Conservation (phyloP, 1,140 invertebrate species). For the Lepeophtheirus salmonis region DNA sequence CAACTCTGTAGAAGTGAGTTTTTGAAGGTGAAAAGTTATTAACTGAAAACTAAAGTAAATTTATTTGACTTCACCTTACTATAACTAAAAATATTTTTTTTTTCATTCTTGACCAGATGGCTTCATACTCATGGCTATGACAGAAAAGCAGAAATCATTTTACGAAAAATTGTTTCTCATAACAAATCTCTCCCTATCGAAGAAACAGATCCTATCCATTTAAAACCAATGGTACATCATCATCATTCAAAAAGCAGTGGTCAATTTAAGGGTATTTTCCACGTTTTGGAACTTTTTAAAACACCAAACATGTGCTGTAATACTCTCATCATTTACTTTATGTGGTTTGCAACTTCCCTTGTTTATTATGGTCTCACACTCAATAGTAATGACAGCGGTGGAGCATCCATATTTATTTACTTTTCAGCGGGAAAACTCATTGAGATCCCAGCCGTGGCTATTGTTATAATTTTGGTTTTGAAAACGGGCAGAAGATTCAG, state of each 20-base stretch:
- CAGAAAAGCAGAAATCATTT: conserved; percentile 41
- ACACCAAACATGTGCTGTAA: conserved; percentile 33
- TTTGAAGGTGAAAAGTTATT: too few relatives aligned
- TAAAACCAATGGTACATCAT: not conserved
- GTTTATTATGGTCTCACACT: conserved; percentile 13
- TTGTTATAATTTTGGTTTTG: not conserved
- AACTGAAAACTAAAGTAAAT: not conserved
- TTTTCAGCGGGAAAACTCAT: conserved; percentile 1
- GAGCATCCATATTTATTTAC: conserved; percentile 15
- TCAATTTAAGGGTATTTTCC: conserved; percentile 23
- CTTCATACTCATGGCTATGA: conserved; percentile 44
- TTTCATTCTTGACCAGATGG: conserved; percentile 35
- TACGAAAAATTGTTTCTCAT: conserved; percentile 42
- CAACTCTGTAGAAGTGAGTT: too few relatives aligned
- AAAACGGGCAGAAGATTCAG: not conserved
- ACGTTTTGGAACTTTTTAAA: conserved; percentile 31
- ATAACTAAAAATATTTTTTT: not conserved
- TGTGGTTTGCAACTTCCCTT: conserved; percentile 27
- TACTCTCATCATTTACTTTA: conserved; percentile 34
- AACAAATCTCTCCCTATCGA: not conserved
- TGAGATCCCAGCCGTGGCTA: not conserved
- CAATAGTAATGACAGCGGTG: conserved; percentile 9
- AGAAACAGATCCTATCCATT: not conserved
- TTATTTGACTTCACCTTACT: not conserved
- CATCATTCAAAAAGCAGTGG: too few relatives aligned